Evolutionary conservation across 1,140 invertebrate genomes (phyloP).

Genomic region (Drusus annulatus): DNA sequence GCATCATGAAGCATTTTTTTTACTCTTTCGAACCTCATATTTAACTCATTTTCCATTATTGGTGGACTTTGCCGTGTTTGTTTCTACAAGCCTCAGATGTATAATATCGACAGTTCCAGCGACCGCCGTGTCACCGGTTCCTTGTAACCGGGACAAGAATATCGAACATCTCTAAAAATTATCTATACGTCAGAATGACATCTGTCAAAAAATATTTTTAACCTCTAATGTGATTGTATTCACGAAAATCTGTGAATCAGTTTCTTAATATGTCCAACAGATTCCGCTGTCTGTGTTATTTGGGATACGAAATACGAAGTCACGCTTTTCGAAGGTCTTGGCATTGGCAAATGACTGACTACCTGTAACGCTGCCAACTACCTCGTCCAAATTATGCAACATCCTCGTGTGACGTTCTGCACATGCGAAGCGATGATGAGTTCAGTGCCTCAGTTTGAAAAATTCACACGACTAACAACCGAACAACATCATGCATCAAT

Average conservation of each 20-base stretch:
- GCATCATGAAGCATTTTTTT: no score
- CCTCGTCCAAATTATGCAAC: slow-evolving; percentile 40
- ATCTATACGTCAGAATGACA: slow-evolving; percentile 1
- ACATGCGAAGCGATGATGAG: slow-evolving; percentile 13
- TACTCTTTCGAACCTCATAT: no score
- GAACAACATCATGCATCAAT: neutral
- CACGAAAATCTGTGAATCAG: no score
- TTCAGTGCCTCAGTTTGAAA: slow-evolving; percentile 39
- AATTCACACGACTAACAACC: slow-evolving; percentile 20
- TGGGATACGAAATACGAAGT: slow-evolving; percentile 5
- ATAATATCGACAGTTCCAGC: no score
- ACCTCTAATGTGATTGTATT: neutral
- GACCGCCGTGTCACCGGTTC: no score
- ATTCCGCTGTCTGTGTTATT: slow-evolving; percentile 27
- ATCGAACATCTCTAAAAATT: neutral
- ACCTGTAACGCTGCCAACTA: slow-evolving; percentile 38
- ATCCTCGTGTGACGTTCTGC: slow-evolving; percentile 39
- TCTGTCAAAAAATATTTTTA: slow-evolving; percentile 10
- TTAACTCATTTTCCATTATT: no score
- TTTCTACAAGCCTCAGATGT: no score
- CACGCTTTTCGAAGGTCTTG: slow-evolving; percentile 36
- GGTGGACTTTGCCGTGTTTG: no score
- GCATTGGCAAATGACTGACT: slow-evolving; percentile 41
- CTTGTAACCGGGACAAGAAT: no score
- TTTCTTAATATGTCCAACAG: neutral